Base-by-base conservation (phyloP, 2,113 vertebrate species). In the Nyctereutes procyonoides region DNA sequence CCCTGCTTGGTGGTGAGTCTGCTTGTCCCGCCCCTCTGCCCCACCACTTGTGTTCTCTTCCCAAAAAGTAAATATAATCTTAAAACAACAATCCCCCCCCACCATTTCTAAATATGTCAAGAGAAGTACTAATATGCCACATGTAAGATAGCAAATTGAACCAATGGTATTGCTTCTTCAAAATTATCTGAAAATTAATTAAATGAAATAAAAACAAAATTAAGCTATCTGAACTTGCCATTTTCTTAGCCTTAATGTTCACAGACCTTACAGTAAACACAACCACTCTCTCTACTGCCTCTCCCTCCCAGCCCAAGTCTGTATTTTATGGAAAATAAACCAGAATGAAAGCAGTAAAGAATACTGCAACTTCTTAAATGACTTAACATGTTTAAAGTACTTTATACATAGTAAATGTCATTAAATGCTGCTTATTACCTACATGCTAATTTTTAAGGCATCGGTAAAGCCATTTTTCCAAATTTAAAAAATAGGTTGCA, bases 401-500 rank as follows among this genome's bases (percentile, higher is more conserved):
- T n/a, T 79, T 51, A 60, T 15, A 88, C 3, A 35, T 19, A 88
- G 5, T 65, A 88, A 88, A 48, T 22, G 11, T 88, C 48, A 93
- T 71, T 58, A 93, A 73, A 73, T 43, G 51, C 30, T 85, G 60
- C 19, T 89, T 53, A 80, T 71, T 93, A 28, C 43, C 87, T 63
- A 53, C 43, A 65, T 86, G 80, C 53, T 83, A 53, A 63, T 95
- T 97, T 94, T 91, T 94, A 51, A 90, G 74, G 14, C n/a, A 85
- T 1, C 73, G 4, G 11, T 53, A 88, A 38, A 94, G 3, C 77
- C 51, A 85, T 84, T 96, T 93, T 85, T 89, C 56, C 77, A 79
- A 95, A 80, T 24, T 83, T 62, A 77, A 92, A 92, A 95, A 82
- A 76, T 32, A 91, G 22, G n/a, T 30, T 94, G 9, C 51, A 92